A percentile compares a stretch with the other conserved stretches of the same genome.
These are phyloP conservation scores for Seira musarum DNA, from an alignment of 2,888 invertebrate genomes.

Conservation along the genomic window DNA sequence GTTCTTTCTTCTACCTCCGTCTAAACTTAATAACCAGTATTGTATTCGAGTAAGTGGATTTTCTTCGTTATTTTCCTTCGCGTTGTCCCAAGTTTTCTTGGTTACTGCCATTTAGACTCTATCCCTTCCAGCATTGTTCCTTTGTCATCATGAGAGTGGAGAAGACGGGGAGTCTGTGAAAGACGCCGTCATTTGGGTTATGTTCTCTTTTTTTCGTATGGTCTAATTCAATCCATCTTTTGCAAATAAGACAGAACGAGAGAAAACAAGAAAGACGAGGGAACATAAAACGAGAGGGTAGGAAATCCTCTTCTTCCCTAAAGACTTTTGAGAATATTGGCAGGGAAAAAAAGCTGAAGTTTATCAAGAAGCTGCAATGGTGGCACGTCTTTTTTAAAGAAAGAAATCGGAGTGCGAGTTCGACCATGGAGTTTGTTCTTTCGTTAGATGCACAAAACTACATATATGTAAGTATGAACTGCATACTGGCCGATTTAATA, in stretches of 20 bases:
- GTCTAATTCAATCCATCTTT: constrained; percentile 52
- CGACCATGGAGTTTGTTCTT: too few species aligned
- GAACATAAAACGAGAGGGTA: too few species aligned
- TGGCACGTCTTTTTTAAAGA: too few species aligned
- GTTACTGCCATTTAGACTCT: constrained; percentile 38
- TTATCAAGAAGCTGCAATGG: too few species aligned
- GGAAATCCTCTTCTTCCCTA: too few species aligned
- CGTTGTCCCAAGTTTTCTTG: constrained; percentile 32
- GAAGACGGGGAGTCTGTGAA: constrained; percentile 5
- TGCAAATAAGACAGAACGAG: neutral
- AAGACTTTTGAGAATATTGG: too few species aligned
- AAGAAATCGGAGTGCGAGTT: too few species aligned
- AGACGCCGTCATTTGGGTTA: constrained; percentile 7
- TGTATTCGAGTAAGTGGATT: constrained; percentile 40
- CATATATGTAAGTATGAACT: too few species aligned
- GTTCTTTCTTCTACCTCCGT: neutral
- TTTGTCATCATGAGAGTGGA: constrained; percentile 27
- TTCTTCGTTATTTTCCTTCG: constrained; percentile 36
- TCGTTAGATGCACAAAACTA: too few species aligned
- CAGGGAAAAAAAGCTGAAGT: too few species aligned
- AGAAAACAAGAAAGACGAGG: too few species aligned
- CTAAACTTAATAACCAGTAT: neutral
- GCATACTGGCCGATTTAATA: too few species aligned
- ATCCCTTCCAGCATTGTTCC: constrained; percentile 51
- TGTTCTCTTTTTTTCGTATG: constrained; percentile 19